Percentiles rank a stretch among this genome's conserved stretches.
These are phyloP conservation scores for Spondyliosoma cantharus DNA, from an alignment of 2,797 vertebrate species.

Conservation along the genomic window DNA sequence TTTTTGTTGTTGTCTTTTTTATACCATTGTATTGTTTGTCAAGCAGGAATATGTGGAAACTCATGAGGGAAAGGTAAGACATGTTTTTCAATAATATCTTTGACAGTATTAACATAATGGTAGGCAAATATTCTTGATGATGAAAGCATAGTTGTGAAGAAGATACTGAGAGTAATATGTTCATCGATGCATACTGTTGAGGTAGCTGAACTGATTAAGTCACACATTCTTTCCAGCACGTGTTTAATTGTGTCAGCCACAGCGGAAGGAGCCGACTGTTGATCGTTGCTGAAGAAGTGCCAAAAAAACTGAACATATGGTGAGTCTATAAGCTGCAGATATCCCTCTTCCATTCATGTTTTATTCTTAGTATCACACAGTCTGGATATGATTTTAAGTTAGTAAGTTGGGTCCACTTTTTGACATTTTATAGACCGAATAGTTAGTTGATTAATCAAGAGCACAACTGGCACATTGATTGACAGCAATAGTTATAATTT, in stretches of 20 bases:
- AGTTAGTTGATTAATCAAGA: not conserved
- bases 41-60: slow-evolving; percentile 15
- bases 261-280: slow-evolving; percentile 31
- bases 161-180: not conserved
- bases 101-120: not conserved
- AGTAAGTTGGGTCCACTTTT: not conserved
- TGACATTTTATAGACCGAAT: not conserved
- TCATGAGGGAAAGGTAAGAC: slow-evolving; percentile 54
- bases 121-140: not conserved
- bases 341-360: not conserved
- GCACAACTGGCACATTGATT: not conserved
- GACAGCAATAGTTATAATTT: no score
- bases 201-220: slow-evolving; percentile 9
- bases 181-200: not conserved
- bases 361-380: not conserved
- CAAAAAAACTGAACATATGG: slow-evolving; percentile 71
- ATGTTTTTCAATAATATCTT: not conserved
- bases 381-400: not conserved
- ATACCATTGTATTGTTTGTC: not conserved
- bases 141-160: not conserved
- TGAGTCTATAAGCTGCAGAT: slow-evolving; percentile 49
- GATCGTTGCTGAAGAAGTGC: slow-evolving; percentile 46
- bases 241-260: not conserved
- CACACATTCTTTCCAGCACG: not conserved
- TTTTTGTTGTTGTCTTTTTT: not conserved